These are phyloP conservation scores for Megaustenia siamemsis DNA, from an alignment of 2,888 invertebrate species.

Conservation along the genomic window DNA sequence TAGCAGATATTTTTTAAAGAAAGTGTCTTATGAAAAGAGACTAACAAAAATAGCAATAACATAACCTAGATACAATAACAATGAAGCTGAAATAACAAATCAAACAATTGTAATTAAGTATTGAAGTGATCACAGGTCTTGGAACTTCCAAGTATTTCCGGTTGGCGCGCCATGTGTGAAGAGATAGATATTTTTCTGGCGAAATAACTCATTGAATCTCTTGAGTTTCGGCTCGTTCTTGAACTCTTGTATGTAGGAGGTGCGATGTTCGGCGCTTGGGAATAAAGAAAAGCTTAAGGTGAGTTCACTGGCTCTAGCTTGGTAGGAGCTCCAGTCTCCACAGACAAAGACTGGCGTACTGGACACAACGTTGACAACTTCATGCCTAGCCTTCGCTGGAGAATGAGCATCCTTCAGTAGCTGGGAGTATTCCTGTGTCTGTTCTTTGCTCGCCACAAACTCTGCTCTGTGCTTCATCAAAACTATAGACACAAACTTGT, in stretches of 20 bases:
- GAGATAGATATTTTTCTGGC: background rate
- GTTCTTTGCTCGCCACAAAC: background rate
- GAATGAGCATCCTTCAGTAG: background rate
- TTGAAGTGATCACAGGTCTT: conserved; percentile 5
- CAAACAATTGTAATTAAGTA: no score
- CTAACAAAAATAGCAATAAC: no score
- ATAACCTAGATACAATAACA: no score
- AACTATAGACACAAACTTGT: background rate
- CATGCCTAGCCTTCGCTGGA: background rate
- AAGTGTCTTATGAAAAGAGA: no score
- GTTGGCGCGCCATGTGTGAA: background rate
- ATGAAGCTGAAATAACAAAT: no score
- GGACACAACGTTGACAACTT: background rate
- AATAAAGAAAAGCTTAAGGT: background rate
- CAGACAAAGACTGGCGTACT: background rate
- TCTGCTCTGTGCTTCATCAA: background rate
- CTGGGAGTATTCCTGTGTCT: background rate
- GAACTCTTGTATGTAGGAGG: background rate
- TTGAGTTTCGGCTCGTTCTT: background rate
- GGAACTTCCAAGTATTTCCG: background rate
- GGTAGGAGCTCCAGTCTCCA: conserved; percentile 22
- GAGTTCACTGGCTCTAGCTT: background rate
- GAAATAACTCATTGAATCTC: background rate
- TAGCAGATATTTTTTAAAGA: no score
- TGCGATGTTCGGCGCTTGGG: background rate